Base-by-base conservation (phyloP, 2,888 invertebrate species). In the Lottia gigantea region DNA sequence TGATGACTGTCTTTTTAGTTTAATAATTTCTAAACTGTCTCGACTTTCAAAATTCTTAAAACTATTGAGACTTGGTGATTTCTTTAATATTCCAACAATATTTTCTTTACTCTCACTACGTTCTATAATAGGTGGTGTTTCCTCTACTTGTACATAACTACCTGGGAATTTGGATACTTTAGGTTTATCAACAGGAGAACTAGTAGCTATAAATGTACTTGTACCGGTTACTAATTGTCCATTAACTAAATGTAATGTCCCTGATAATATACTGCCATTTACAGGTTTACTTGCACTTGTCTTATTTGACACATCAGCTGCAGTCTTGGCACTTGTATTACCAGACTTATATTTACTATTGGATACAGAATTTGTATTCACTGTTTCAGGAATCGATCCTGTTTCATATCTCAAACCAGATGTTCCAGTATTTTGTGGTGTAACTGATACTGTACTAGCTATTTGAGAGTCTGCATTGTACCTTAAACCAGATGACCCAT, bases 11-110 rank as follows among this genome's bases (percentile, higher is more conserved):
- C 66, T 62, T 46, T 81, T 78, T 26, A 78, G 71, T 11, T 79
- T 74, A 45, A 82, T 76, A 46, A 83, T 74, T 67, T 84, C 83
- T 31, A 84, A 66, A 68, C 83, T 84, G 74, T 84, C 83, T 49
- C 79, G 72, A 16, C 82, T 76, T 19, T 79, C 76, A 62, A 76
- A 73, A 14, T 65, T 67, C 14, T 64, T 72, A 26, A 74, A 74
- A 68, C 79, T 74, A 45, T 71, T 79, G 0, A 78, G 79, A 6
- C 78, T 77, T 1, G 80, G 77, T 6, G 78, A 73, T 63, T 81
- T 80, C 68, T 77, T 80, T 64, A 82, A 63, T 25, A 74, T 76
- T 16, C 72, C 73, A 12, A 67, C 64, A 25, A 70, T 70, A 61
- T 66, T 69, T 62, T 73, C 73, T 3, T 47, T 68, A 25, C 68